Percentiles rank a stretch among this genome's conserved stretches.
Evolutionary conservation across 2,888 invertebrate genomes (phyloP).

Genomic region (Aleiodes alternator): DNA sequence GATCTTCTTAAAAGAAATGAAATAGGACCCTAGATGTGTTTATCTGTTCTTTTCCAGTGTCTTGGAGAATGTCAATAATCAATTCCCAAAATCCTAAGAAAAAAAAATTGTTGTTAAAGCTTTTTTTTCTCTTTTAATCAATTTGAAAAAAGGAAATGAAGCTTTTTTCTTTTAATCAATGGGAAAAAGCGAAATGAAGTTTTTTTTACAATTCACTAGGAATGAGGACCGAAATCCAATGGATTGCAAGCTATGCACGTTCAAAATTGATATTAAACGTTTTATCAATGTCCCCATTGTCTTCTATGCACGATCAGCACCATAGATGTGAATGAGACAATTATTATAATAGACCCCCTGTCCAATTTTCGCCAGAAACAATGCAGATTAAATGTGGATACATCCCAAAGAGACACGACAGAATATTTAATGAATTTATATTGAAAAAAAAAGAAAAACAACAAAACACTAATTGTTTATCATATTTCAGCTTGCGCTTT

Average conservation of each 20-base stretch:
- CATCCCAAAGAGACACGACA: too few relatives aligned
- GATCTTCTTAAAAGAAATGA: not conserved
- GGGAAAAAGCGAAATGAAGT: too few relatives aligned
- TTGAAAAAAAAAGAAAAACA: too few relatives aligned
- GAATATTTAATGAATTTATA: too few relatives aligned
- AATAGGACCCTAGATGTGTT: constrained; percentile 25
- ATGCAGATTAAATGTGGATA: not conserved
- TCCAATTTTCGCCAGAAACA: not conserved
- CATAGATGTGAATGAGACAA: constrained; percentile 34
- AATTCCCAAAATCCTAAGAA: not conserved
- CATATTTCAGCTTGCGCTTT: constrained; percentile 29
- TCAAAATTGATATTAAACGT: constrained; percentile 26
- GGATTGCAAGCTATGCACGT: constrained; percentile 6
- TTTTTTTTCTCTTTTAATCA: too few relatives aligned
- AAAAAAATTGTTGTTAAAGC: too few relatives aligned
- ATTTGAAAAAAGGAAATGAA: not conserved
- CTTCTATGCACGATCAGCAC: constrained; percentile 28
- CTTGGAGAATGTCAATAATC: constrained; percentile 18
- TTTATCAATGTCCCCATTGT: constrained; percentile 19
- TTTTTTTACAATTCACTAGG: not conserved
- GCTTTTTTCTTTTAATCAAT: too few relatives aligned
- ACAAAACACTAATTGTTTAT: constrained; percentile 4
- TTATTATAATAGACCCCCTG: constrained; percentile 1
- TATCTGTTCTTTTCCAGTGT: constrained; percentile 20
- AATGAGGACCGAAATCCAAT: not conserved